A percentile compares a stretch with the other conserved stretches of the same genome.
Conservation (phyloP, 2,888 invertebrate species). For the Epsilonema sp. region DNA sequence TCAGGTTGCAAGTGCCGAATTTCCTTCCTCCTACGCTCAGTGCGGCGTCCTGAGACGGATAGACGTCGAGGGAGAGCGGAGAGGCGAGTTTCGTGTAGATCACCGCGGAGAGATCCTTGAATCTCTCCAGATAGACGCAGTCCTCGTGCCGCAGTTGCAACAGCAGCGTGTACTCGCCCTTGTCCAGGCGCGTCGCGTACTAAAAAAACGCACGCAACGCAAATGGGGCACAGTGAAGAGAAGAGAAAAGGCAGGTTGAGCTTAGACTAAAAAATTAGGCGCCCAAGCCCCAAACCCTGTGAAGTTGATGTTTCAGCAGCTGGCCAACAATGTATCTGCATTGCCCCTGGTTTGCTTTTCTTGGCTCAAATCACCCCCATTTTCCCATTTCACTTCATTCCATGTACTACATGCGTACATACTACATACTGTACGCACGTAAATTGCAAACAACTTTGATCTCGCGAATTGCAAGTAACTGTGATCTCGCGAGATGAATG, state of each 20-base stretch:
- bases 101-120: conserved; percentile 51
- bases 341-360: no score
- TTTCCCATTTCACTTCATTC: no score
- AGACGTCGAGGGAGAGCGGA: conserved; percentile 54
- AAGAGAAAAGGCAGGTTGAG: background rate
- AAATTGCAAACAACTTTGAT: no score
- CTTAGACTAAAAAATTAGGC: background rate
- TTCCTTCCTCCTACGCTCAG: conserved; percentile 49
- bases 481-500: no score
- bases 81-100: conserved; percentile 54
- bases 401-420: no score
- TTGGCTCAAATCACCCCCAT: no score
- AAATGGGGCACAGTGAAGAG: no score
- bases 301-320: no score
- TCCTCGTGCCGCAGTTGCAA: conserved; percentile 77
- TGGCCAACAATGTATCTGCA: no score
- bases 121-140: conserved; percentile 57
- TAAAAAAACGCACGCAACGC: conserved; percentile 33
- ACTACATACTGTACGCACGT: no score
- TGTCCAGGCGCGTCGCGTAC: conserved; percentile 70
- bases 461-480: no score
- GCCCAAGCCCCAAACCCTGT: no score
- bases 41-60: conserved; percentile 47
- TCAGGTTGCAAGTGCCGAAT: conserved; percentile 41
- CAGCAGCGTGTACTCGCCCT: conserved; percentile 73